Conservation (phyloP, 2,888 invertebrate species). For the Volucella inflata region DNA sequence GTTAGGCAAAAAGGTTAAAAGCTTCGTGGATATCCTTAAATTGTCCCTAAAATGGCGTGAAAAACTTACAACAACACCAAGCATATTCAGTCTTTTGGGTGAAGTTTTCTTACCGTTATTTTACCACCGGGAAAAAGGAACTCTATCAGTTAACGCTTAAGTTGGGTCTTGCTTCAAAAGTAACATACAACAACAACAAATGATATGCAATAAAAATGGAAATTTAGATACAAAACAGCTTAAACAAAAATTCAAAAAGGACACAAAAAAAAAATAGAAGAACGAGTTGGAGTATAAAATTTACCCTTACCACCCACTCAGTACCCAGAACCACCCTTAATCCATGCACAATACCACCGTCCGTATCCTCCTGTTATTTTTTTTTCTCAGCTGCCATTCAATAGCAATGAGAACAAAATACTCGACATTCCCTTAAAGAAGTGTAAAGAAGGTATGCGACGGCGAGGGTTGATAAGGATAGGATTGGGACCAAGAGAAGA, state of each 20-base stretch:
- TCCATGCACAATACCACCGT: constrained; percentile 41
- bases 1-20: constrained; percentile 39
- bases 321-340: background rate
- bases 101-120: constrained; percentile 45
- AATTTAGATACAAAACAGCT: constrained; percentile 58
- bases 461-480: constrained; percentile 5
- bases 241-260: background rate
- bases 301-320: constrained; percentile 22
- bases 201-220: constrained; percentile 74
- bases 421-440: constrained; percentile 8
- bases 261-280: constrained; percentile 14
- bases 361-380: constrained; percentile 51
- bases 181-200: constrained; percentile 19
- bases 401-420: constrained; percentile 67
- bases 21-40: constrained; percentile 58
- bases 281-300: constrained; percentile 70
- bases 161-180: constrained; percentile 3
- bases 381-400: constrained; percentile 43
- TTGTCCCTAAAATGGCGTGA: constrained; percentile 57
- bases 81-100: constrained; percentile 43
- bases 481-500: constrained; percentile 15
- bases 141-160: constrained; percentile 71
- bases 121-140: constrained; percentile 36
- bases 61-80: constrained; percentile 26
- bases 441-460: no score